Percentiles rank a stretch among this genome's conserved stretches.
Evolutionary conservation across 2,113 vertebrate species (phyloP).

Genomic region (Acrocephalus kingi): DNA sequence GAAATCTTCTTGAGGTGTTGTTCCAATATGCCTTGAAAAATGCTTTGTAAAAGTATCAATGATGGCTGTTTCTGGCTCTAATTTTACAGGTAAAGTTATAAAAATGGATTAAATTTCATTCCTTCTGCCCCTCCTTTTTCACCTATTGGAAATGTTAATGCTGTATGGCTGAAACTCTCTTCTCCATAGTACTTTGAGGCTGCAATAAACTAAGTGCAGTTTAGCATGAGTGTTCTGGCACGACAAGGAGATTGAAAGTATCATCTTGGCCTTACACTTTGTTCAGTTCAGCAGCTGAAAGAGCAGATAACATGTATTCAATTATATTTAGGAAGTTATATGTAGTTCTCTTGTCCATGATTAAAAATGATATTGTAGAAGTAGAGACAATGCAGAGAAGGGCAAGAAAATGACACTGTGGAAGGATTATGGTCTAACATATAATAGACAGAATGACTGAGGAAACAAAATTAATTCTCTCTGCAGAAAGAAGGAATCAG

Average conservation of each 20-base stretch:
- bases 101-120: not conserved
- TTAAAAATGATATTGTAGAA: conserved; percentile 19
- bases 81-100: not conserved
- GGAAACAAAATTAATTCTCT: conserved; percentile 47
- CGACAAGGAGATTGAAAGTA: not conserved
- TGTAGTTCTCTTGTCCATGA: not conserved
- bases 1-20: not conserved
- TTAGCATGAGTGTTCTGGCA: not conserved
- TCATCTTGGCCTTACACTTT: not conserved
- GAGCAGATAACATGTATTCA: not conserved
- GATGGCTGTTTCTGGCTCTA: not conserved
- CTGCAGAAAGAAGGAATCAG: conserved; percentile 8
- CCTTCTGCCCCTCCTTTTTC: not conserved
- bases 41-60: not conserved
- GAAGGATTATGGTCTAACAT: not conserved
- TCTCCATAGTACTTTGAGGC: not conserved
- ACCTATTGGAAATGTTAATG: not conserved
- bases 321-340: not conserved
- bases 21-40: conserved; percentile 5
- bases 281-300: not conserved
- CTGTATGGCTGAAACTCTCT: not conserved
- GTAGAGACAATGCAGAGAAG: not conserved
- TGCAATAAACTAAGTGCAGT: not conserved
- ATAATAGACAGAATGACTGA: not conserved
- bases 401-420: not conserved